Conservation (phyloP, 2,888 invertebrate genomes). For the Epinotia demarniana region DNA sequence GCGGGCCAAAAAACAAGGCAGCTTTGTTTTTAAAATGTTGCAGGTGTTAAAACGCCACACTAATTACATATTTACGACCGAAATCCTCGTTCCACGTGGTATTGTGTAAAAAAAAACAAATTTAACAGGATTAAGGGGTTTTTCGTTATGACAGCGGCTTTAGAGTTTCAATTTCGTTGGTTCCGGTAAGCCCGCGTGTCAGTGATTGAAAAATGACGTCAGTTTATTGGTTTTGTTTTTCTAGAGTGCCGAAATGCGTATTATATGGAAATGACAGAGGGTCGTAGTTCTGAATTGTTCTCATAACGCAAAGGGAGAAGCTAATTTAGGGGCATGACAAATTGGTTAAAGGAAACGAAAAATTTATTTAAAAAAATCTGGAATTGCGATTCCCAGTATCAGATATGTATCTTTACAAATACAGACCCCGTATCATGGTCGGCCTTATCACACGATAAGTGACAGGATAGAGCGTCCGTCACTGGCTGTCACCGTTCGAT, state of each 20-base stretch:
- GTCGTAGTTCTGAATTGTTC: slow-evolving; percentile 26
- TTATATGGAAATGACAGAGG: slow-evolving; percentile 25
- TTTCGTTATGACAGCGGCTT: slow-evolving; percentile 27
- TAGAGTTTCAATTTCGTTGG: slow-evolving; percentile 15
- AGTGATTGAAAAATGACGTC: slow-evolving; percentile 32
- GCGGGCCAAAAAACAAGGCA: not conserved
- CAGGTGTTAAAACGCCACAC: slow-evolving; percentile 13
- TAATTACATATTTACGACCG: slow-evolving; percentile 21
- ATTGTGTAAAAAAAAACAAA: slow-evolving; percentile 11
- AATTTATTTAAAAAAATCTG: slow-evolving; percentile 11
- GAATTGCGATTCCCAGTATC: no score
- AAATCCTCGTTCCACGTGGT: slow-evolving; percentile 3
- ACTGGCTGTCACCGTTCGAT: no score
- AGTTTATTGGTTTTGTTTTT: slow-evolving; percentile 31
- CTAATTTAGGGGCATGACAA: slow-evolving; percentile 22
- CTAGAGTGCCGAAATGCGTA: slow-evolving; percentile 14
- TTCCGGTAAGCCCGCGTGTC: slow-evolving; percentile 19
- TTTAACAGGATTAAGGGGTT: slow-evolving; percentile 18
- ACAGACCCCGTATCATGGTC: no score
- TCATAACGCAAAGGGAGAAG: slow-evolving; percentile 11
- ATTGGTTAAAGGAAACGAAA: slow-evolving; percentile 17
- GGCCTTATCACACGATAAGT: no score
- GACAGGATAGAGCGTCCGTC: no score
- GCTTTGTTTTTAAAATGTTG: not conserved
- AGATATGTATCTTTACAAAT: no score